Percentiles rank a stretch among this genome's conserved stretches.
Evolutionary conservation across 2,113 vertebrate genomes (phyloP).

Genomic region (Fulmarus glacialis): DNA sequence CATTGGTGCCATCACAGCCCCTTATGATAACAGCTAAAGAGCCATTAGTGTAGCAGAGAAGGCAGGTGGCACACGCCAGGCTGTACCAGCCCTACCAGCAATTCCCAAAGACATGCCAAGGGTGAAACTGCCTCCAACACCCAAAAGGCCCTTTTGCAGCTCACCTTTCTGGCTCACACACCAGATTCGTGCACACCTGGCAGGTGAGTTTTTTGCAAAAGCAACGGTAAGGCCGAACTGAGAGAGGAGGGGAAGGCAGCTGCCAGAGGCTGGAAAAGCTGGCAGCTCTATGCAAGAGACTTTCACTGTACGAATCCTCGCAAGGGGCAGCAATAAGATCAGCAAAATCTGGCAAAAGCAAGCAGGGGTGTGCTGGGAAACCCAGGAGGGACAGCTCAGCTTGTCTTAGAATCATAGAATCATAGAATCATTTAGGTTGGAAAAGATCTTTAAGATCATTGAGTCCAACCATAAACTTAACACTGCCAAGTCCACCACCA

Average conservation of each 20-base stretch:
- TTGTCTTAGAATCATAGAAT: neutral
- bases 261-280: neutral
- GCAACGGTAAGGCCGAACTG: neutral
- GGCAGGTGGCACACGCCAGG: neutral
- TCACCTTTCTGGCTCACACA: neutral
- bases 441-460: too few relatives aligned
- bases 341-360: neutral
- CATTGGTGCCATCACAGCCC: neutral
- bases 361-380: neutral
- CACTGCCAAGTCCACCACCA: too few relatives aligned
- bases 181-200: neutral
- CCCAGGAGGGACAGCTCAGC: neutral
- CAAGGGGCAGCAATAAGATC: neutral
- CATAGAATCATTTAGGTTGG: too few relatives aligned
- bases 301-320: accelerated
- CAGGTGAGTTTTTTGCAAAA: neutral
- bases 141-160: neutral
- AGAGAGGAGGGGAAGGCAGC: neutral
- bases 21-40: neutral
- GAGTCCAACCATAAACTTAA: too few relatives aligned
- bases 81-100: neutral
- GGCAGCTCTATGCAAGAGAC: neutral
- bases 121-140: neutral
- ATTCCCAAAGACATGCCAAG: neutral
- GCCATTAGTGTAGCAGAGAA: neutral